Percentiles rank a stretch among this genome's conserved stretches.
Evolutionary conservation across 2,113 vertebrate genomes (phyloP).

Genomic region (Syrrhaptes paradoxus): DNA sequence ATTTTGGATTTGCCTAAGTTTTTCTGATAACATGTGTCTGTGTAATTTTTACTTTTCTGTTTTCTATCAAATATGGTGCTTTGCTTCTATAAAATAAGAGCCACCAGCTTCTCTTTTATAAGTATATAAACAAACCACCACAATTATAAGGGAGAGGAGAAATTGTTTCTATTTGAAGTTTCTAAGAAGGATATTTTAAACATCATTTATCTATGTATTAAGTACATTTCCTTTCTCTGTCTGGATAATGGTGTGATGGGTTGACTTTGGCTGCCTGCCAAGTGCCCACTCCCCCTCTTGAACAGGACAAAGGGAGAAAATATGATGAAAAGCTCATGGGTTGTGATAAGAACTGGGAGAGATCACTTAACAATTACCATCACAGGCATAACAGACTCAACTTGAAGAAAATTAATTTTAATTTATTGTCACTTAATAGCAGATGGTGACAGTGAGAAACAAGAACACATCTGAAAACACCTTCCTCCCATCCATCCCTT

Average conservation of each 20-base stretch:
- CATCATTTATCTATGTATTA: background rate
- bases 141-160: background rate
- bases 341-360: background rate
- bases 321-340: background rate
- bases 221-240: background rate
- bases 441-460: background rate
- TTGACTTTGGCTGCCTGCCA: background rate
- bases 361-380: background rate
- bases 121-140: background rate
- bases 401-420: background rate
- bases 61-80: background rate
- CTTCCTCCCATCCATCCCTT: fast-evolving
- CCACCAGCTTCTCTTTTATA: background rate
- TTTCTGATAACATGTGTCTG: background rate
- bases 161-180: background rate
- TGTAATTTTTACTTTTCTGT: background rate
- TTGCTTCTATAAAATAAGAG: background rate
- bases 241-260: background rate
- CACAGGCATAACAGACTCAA: background rate
- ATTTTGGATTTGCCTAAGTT: background rate
- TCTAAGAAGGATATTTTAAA: background rate
- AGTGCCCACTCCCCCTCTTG: background rate
- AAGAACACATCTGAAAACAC: background rate
- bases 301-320: background rate
- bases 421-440: background rate